A percentile compares a stretch with the other conserved stretches of the same genome.
Conservation (phyloP, 2,888 invertebrate species). For the Drosophila parthenogenetica region DNA sequence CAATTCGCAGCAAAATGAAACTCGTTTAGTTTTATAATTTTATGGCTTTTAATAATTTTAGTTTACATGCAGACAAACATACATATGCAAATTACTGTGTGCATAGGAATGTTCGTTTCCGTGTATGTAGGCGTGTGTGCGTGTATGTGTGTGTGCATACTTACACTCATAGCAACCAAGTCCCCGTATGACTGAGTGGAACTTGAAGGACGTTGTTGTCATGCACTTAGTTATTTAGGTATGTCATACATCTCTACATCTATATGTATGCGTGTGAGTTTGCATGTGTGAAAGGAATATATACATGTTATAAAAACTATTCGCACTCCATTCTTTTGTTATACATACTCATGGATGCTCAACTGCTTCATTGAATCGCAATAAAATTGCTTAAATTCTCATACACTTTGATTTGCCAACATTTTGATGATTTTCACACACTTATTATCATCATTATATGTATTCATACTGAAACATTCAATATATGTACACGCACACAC, state of each 20-base stretch:
- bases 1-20: not conserved
- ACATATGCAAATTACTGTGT: not conserved
- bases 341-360: not conserved
- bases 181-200: constrained; percentile 49
- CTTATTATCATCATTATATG: constrained; percentile 16
- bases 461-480: constrained; percentile 23
- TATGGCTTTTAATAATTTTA: not conserved
- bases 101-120: constrained; percentile 1
- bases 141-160: constrained; percentile 22
- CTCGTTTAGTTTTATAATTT: not conserved
- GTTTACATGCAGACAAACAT: not conserved
- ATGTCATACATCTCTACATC: constrained; percentile 26
- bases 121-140: not conserved
- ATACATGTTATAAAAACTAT: constrained; percentile 3
- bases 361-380: not conserved
- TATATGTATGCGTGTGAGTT: not conserved
- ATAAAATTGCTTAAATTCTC: constrained; percentile 2
- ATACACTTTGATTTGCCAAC: constrained; percentile 9
- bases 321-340: not conserved
- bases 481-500: constrained; percentile 19
- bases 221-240: constrained; percentile 35
- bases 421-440: constrained; percentile 20
- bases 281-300: not conserved
- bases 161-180: constrained; percentile 25
- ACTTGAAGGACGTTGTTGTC: constrained; percentile 51